Base-by-base conservation (phyloP, 2,888 invertebrate species). In the Chorisops tibialis region DNA sequence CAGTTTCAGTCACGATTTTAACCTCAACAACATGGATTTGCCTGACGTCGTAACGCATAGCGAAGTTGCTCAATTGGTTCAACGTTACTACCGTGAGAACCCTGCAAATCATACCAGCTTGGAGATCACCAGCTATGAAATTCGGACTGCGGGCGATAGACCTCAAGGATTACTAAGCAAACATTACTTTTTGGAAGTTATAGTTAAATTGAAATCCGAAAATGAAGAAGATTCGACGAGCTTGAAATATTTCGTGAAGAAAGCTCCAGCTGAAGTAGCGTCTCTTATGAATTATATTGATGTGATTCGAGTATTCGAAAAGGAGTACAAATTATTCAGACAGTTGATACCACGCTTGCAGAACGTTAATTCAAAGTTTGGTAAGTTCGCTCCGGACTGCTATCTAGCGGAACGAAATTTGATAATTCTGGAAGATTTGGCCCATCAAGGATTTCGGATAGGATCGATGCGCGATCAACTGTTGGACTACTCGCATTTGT, bases 231-330 rank as follows among this genome's bases (percentile, higher is more conserved):
- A 16, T n/a, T 21, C 12, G 6, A 21, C 4, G 4, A 66, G 71
- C 70, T 19, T 75, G 22, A 67, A 68, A 3, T 82, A 83, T 64
- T 87, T 87, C 69, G 75, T 85, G 0, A 87, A 87, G 72, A 79
- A 81, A 7, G 75, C 85, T 58, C 86, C 87, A 0, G 75, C 74
- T 61, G 79, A 79, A 12, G 76, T 83, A 48, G 70, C 75, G 9
- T 68, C 75, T 0, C 82, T 81, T 68, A 81, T 81, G 68, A 79
- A 77, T 9, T 81, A 82, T 65, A 67, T 83, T 1, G 73, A 77
- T 43, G 72, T 77, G 19, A 75, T 79, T 61, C 79, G 80, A 0
- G 79, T 81, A 0, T 82, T 82, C 65, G 71, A 74, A 22, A 81
- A 82, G 47, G 83, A 84, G 69, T 74, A 77, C 3, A 67, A 67